phyloP scores from a whole-genome alignment of 2,113 vertebrate species.

The Kobus ellipsiprymnus region DNA sequence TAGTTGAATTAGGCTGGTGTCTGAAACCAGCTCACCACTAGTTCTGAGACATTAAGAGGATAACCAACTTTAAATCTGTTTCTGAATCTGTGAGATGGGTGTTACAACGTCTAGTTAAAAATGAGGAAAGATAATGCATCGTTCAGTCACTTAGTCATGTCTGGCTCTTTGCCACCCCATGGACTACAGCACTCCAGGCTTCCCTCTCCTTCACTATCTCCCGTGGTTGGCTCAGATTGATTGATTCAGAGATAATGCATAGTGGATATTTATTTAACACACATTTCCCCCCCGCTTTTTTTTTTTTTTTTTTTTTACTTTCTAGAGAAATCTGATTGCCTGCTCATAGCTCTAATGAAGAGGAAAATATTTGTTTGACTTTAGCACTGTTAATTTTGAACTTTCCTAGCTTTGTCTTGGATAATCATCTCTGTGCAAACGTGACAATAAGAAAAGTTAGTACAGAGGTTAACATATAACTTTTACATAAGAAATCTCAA shows the following conservation, averaged over 20 bases:
- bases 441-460: not conserved
- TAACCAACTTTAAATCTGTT: not conserved
- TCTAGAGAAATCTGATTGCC: not conserved
- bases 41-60: not conserved
- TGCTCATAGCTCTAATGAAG: not conserved
- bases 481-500: not conserved
- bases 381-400: slow-evolving; percentile 7
- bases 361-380: not conserved
- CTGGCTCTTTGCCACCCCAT: not conserved
- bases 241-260: not conserved
- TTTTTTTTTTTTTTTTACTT: not conserved
- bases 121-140: not conserved
- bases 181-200: not conserved
- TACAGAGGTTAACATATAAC: not conserved
- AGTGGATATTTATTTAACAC: not conserved
- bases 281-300: not conserved
- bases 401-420: not conserved
- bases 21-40: not conserved
- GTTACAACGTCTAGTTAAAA: not conserved
- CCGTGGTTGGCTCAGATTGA: not conserved
- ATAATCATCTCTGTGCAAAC: not conserved
- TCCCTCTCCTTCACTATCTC: not conserved
- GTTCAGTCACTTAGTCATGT: not conserved
- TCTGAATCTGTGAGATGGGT: slow-evolving; percentile 1
- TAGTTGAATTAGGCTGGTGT: not conserved